Base-by-base conservation (phyloP, 2,113 vertebrate genomes). In the Hiodon alosoides region DNA sequence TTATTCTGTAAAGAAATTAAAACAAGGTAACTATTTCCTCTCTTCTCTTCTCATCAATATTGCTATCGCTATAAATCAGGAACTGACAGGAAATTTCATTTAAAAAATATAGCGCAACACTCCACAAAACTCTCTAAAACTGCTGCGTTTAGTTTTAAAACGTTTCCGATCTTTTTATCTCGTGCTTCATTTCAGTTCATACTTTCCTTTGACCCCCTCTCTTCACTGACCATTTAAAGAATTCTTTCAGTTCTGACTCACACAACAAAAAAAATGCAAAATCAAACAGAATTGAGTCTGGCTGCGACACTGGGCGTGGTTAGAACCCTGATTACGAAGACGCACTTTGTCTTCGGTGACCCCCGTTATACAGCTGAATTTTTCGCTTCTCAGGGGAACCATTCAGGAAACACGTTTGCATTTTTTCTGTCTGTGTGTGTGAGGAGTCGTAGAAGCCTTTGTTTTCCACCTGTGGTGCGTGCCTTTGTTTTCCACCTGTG, bases 141-240 rank as follows among this genome's bases (percentile, higher is more conserved):
- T 50, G 31, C 31, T 31, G 48, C 52, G 1, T 52, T 47, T 51
- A 5, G 4, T 68, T 68, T 13, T 68, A 68, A 14, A 68, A n/a
- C 31, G 3, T 48, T 68, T 11, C 66, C 14, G 6, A 51, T 68
- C 16, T 3, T 69, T 14, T 51, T 69, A n/a, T 17, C n/a, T 31
- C 14, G 68, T 3, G 17, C 54, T 69, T 16, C 74, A 76, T 52
- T 67, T 62, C 7, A 54, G 55, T 57, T 83, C 80, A 83, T 82
- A 85, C 89, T 87, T 90, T 92, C 89, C 90, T 90, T 88, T 80
- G 86, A 80, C 86, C 87, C 83, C 67, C 75, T 77, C 80, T 77
- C 58, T 61, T 79, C 69, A 57, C 73, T 78, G 51, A 69, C 73
- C 68, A 48, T 81, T 31, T 31, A 31, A 31, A 31, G 31, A 31